Evolutionary conservation across 2,888 invertebrate species (phyloP), one percentile per base, ranked within the genome.

Genomic region (Phalera bucephala): DNA sequence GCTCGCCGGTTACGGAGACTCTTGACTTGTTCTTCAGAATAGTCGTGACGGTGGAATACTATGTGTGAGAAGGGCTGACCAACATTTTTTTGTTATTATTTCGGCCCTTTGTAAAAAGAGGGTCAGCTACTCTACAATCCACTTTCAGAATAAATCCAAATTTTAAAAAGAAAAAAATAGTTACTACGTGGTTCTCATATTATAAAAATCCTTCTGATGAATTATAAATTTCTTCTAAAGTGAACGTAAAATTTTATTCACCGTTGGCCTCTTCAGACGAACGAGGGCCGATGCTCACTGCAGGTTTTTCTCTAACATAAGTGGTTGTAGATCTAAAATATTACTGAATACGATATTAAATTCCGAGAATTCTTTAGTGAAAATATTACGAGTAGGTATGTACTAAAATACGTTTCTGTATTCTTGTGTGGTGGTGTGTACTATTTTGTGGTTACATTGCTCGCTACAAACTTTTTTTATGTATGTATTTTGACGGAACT

Each of bases 251-350:
- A 71, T 77, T 74, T 80, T 73, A 78, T 76, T 78, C 81, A 67
- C 59, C 73, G 65, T 66, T 61, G 67, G 62, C 51, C 73, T 68
- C 80, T 80, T 54, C 68, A 83, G 77, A 78, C 80, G 66, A 70
- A 74, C 65, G 72, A 83, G 77, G 62, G 72, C 65, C 73, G 83
- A 83, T 85, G 84, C 74, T 86, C 84, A 76, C 68, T 84, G 76
- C 81, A 84, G 80, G 77, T 76, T 79, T 82, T 77, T 68, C 68
- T 69, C 68, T 59, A 53, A 68, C 66, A 59, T 71, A 64, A 76
- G 70, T 66, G 68, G 51, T 40, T 45, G 44, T 33, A 35, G 58
- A 52, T 33, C 34, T 64, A 51, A 50, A 36, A 39, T 37, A 29
- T 48, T 53, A 40, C 68, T 65, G 46, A 61, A 63, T 51, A 62